Conservation (phyloP, 1,140 invertebrate species). For the Drosophila sechellia region DNA sequence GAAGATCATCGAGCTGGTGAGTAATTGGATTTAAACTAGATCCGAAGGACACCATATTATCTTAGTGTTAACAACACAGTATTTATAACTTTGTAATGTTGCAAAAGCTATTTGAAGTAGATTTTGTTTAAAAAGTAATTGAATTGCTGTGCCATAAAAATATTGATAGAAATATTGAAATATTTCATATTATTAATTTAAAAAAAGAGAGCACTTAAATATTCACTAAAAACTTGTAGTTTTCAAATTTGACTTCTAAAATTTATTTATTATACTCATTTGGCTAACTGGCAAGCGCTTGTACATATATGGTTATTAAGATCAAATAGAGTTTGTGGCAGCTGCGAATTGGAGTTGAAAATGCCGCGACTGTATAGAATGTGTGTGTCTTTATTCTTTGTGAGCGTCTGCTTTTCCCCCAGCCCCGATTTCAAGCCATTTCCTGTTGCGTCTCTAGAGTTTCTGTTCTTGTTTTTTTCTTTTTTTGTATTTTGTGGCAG, state of each 20-base stretch:
- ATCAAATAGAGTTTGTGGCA: neutral
- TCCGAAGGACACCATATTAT: neutral
- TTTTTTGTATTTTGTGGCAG: conserved; percentile 7
- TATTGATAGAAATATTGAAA: too few species aligned
- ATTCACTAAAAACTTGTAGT: neutral
- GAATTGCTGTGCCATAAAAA: too few species aligned
- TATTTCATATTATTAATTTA: too few species aligned
- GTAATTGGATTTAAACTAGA: conserved; percentile 1
- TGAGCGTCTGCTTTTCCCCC: conserved; percentile 10
- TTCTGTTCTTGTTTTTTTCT: conserved; percentile 1
- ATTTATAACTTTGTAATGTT: neutral
- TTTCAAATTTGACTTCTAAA: neutral
- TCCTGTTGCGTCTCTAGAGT: conserved; percentile 25
- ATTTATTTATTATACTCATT: neutral
- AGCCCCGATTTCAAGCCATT: conserved; percentile 8
- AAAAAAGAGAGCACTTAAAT: too few species aligned
- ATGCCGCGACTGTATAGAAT: neutral
- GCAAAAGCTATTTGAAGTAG: too few species aligned
- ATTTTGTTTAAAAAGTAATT: too few species aligned
- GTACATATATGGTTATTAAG: neutral
- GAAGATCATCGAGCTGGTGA: conserved; percentile 83
- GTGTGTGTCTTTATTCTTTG: neutral
- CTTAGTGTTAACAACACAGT: neutral
- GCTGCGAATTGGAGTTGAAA: conserved; percentile 2
- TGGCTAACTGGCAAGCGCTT: neutral